These are phyloP conservation scores for Chironomus riparius DNA, from an alignment of 2,888 invertebrate species.

Conservation along the genomic window DNA sequence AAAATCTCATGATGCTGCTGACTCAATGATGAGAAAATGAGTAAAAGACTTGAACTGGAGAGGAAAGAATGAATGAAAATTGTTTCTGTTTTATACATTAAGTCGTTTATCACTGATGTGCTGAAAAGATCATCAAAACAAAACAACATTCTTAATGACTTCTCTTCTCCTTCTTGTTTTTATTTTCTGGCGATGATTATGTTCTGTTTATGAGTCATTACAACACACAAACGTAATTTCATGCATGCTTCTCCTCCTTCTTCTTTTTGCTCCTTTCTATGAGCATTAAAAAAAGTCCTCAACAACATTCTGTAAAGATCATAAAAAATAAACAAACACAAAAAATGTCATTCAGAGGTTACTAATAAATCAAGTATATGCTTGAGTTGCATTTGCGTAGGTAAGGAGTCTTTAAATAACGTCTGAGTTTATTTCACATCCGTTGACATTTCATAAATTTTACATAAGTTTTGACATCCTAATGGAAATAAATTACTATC, in stretches of 20 bases:
- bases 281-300: too few species aligned
- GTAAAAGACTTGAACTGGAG: neutral
- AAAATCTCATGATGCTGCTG: too few species aligned
- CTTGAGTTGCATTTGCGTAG: too few species aligned
- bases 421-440: too few species aligned
- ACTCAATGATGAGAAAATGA: neutral
- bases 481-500: too few species aligned
- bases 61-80: slow-evolving; percentile 1
- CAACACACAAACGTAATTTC: neutral
- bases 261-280: neutral
- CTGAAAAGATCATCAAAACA: neutral
- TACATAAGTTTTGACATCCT: too few species aligned
- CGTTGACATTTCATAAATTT: too few species aligned
- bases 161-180: neutral
- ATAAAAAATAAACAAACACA: too few species aligned
- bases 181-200: neutral
- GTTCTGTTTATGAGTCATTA: neutral
- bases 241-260: neutral
- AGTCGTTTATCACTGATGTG: slow-evolving; percentile 15
- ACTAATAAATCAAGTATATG: too few species aligned
- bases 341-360: too few species aligned
- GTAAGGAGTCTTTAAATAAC: too few species aligned
- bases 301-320: too few species aligned
- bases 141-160: neutral
- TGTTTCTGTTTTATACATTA: slow-evolving; percentile 22